These are phyloP conservation scores for Motacilla tschutschensis DNA, from an alignment of 2,113 vertebrate genomes.

Conservation along the genomic window DNA sequence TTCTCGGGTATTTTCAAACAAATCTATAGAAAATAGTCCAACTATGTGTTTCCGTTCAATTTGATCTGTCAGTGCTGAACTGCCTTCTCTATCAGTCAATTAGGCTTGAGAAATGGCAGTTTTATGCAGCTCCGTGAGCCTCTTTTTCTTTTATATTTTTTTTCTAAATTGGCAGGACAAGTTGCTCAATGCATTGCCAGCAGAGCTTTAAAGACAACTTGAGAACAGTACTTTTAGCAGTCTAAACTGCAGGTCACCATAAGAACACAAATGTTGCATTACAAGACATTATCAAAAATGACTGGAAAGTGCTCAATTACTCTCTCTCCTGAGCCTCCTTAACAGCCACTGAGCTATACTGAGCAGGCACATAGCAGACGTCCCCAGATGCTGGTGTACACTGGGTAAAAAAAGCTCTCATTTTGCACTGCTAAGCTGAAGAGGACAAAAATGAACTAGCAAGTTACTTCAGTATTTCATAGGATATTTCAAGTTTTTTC, in stretches of 20 bases:
- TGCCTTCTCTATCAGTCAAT: not conserved
- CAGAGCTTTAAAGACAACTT: slow-evolving; percentile 6
- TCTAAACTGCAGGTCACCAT: not conserved
- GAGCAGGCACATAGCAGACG: not conserved
- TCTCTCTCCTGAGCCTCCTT: not conserved
- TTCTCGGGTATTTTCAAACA: not conserved
- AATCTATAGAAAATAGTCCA: not conserved
- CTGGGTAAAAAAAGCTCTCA: not conserved
- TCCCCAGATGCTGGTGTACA: not conserved
- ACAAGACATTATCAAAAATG: not conserved
- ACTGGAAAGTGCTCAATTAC: not conserved
- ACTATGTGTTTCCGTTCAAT: not conserved
- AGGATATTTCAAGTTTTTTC: not conserved
- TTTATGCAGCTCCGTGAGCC: not conserved
- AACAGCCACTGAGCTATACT: not conserved
- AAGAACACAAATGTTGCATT: not conserved
- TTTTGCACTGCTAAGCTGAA: not conserved
- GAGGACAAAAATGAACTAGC: not conserved
- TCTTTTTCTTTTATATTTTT: not conserved
- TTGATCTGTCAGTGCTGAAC: not conserved
- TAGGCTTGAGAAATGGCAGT: not conserved
- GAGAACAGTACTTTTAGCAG: slow-evolving; percentile 14
- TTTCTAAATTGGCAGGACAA: not conserved
- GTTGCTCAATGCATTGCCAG: not conserved
- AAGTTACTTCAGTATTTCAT: not conserved